These are phyloP conservation scores for Channa striata DNA, from an alignment of 2,797 vertebrate genomes.

Conservation along the genomic window DNA sequence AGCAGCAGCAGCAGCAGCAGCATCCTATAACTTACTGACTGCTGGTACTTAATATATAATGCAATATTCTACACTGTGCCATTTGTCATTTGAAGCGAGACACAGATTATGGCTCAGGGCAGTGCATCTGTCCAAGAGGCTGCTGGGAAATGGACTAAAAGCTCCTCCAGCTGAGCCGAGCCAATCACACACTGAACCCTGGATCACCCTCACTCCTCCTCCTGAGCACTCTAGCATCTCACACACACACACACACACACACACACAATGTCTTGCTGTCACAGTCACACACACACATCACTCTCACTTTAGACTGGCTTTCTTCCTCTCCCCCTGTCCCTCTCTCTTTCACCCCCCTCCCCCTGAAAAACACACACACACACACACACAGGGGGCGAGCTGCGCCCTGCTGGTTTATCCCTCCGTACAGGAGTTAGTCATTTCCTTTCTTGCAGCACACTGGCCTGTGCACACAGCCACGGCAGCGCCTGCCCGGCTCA, in stretches of 20 bases:
- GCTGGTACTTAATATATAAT: constrained; percentile 99
- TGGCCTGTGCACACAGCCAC: constrained; percentile 19
- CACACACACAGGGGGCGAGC: constrained; percentile 3
- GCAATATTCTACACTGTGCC: constrained; percentile 94
- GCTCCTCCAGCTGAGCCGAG: constrained; percentile 93
- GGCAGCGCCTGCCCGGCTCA: constrained; percentile 22
- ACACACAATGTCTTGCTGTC: constrained; percentile 18
- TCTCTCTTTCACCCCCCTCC: background rate
- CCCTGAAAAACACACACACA: constrained; percentile 6
- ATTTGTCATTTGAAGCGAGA: constrained; percentile 96
- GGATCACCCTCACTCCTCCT: constrained; percentile 67
- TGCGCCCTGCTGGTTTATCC: constrained; percentile 54
- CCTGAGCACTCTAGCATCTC: constrained; percentile 46
- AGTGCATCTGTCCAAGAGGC: constrained; percentile 96
- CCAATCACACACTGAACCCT: constrained; percentile 90
- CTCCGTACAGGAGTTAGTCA: constrained; percentile 54
- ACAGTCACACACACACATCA: constrained; percentile 3
- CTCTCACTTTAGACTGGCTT: constrained; percentile 23
- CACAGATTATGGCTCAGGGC: constrained; percentile 99
- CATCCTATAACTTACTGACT: constrained; percentile 98
- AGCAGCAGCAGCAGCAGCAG: constrained; percentile 89
- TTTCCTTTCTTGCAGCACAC: constrained; percentile 49
- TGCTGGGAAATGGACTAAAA: constrained; percentile 95
- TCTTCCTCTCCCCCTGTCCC: background rate
- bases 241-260: constrained; percentile 26